Conservation (phyloP, 2,888 invertebrate genomes). For the Tachina lurida region DNA sequence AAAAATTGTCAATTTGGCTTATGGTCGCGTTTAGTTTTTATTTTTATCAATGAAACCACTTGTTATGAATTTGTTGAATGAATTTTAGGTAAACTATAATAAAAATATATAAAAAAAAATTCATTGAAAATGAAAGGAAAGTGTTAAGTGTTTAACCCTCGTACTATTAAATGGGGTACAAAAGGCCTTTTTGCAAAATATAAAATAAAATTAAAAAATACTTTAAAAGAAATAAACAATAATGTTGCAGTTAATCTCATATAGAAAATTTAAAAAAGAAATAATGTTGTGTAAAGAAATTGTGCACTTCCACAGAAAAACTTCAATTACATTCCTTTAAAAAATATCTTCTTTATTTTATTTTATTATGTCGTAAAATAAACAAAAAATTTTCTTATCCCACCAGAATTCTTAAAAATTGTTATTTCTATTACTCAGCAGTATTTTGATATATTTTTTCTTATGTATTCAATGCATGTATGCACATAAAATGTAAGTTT, state of each 20-base stretch:
- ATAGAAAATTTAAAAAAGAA: too few relatives aligned
- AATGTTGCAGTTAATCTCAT: too few relatives aligned
- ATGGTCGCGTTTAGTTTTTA: slow-evolving; percentile 29
- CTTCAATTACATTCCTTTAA: too few relatives aligned
- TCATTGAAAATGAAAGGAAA: slow-evolving; percentile 50
- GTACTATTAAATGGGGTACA: background rate
- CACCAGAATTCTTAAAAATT: slow-evolving; percentile 4
- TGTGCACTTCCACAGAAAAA: too few relatives aligned
- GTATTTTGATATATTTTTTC: background rate
- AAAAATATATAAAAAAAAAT: slow-evolving; percentile 1
- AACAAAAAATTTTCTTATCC: background rate
- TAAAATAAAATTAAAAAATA: too few relatives aligned
- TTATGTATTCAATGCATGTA: background rate
- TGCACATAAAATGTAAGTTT: background rate
- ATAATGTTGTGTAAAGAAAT: too few relatives aligned
- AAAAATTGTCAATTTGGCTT: slow-evolving; percentile 49
- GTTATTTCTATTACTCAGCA: background rate
- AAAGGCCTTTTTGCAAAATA: too few relatives aligned
- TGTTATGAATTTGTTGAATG: slow-evolving; percentile 60
- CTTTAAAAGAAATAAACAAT: too few relatives aligned
- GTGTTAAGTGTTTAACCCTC: background rate
- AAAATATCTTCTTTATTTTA: too few relatives aligned
- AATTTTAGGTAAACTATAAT: slow-evolving; percentile 27
- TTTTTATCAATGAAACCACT: slow-evolving; percentile 69
- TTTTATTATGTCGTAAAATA: background rate